A percentile compares a stretch with the other conserved stretches of the same genome.
These are phyloP conservation scores for Brachyrhaphis roseni DNA, from an alignment of 2,797 vertebrate genomes.

Conservation along the genomic window DNA sequence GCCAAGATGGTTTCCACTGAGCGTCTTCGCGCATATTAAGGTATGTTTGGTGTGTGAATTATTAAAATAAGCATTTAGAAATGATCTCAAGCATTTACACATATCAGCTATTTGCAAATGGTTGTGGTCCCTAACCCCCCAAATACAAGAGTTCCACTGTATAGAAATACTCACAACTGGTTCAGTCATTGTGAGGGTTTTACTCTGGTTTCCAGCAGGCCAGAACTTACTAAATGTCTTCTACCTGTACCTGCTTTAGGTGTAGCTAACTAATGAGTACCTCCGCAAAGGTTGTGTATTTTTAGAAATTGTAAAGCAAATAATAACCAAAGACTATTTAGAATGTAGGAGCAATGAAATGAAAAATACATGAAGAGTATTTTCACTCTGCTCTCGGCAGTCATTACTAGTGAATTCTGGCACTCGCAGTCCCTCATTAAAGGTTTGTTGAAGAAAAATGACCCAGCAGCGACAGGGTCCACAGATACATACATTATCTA, in stretches of 20 bases:
- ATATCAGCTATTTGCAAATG: background rate
- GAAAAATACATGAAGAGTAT: background rate
- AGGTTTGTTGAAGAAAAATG: slow-evolving; percentile 29
- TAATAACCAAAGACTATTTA: background rate
- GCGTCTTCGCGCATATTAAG: background rate
- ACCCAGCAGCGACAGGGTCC: slow-evolving; percentile 6
- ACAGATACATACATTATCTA: slow-evolving; percentile 17
- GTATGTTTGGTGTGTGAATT: background rate
- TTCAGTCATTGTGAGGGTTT: background rate
- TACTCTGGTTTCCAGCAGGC: background rate
- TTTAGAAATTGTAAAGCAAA: background rate
- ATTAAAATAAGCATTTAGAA: background rate
- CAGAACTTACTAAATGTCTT: background rate
- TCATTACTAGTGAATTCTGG: background rate
- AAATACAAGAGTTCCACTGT: background rate
- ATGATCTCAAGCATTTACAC: background rate
- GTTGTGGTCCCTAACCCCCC: background rate
- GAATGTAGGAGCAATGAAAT: background rate
- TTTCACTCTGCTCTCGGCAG: background rate
- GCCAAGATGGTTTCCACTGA: background rate
- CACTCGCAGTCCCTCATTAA: slow-evolving; percentile 34
- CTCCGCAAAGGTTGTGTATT: background rate
- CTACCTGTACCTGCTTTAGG: background rate
- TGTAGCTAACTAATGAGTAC: background rate
- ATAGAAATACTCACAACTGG: background rate